A percentile compares a stretch with the other conserved stretches of the same genome.
These are phyloP conservation scores for Myiagra hebetior DNA, from an alignment of 2,113 vertebrate species.

Conservation along the genomic window DNA sequence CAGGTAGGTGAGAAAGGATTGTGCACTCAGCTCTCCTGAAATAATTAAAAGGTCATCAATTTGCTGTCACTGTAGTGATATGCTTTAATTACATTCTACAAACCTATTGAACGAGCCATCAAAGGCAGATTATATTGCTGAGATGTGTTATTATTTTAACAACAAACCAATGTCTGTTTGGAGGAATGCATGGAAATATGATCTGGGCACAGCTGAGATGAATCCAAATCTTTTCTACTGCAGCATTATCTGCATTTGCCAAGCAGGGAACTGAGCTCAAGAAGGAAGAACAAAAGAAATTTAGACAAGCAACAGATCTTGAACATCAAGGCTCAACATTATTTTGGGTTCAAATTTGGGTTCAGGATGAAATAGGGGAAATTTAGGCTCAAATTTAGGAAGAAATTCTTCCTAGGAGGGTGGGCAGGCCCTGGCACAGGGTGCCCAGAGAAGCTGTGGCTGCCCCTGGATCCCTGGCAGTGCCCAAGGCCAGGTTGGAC, in stretches of 20 bases:
- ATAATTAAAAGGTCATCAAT: slow-evolving; percentile 93
- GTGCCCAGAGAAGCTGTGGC: background rate
- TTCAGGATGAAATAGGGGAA: background rate
- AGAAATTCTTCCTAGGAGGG: background rate
- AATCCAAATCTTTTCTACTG: background rate
- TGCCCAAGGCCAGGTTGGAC: background rate
- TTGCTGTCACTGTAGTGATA: slow-evolving; percentile 75
- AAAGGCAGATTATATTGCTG: slow-evolving; percentile 62
- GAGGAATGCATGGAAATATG: background rate
- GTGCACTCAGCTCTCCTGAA: slow-evolving; percentile 81
- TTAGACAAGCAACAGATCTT: background rate
- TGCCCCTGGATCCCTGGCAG: background rate
- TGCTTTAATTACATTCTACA: slow-evolving; percentile 89
- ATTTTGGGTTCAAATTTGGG: background rate
- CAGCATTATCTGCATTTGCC: background rate
- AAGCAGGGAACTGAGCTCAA: background rate
- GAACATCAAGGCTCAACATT: fast-evolving
- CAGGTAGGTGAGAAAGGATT: slow-evolving; percentile 66
- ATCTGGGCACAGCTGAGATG: background rate
- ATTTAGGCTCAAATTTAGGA: background rate
- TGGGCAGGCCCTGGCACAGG: background rate
- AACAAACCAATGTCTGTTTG: slow-evolving; percentile 24
- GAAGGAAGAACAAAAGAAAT: background rate
- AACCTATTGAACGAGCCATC: slow-evolving; percentile 82
- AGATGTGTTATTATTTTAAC: slow-evolving; percentile 72